Conservation (phyloP, 2,797 vertebrate species). For the Xenentodon cancila region DNA sequence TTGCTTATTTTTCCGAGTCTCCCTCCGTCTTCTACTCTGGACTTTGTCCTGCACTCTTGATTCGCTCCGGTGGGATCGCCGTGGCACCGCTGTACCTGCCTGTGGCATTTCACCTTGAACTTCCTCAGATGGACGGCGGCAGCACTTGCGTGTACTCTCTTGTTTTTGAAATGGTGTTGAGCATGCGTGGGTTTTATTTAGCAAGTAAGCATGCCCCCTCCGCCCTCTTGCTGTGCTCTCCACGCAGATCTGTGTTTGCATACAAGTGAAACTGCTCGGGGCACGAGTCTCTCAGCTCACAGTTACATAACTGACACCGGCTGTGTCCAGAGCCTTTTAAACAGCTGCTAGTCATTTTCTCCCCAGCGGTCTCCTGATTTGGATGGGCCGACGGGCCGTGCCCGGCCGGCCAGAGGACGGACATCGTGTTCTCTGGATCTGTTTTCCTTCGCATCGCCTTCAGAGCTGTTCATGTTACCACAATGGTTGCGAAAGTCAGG, state of each 20-base stretch:
- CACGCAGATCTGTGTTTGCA: constrained; percentile 44
- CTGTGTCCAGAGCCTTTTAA: constrained; percentile 44
- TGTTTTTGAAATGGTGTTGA: constrained; percentile 14
- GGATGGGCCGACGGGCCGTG: constrained; percentile 44
- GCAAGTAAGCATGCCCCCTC: constrained; percentile 31
- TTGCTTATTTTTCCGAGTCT: constrained; percentile 2
- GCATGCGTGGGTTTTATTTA: constrained; percentile 47
- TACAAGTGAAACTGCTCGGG: constrained; percentile 12
- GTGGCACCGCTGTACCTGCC: not conserved
- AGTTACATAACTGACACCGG: constrained; percentile 54
- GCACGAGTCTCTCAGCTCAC: constrained; percentile 5
- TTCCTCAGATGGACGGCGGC: constrained; percentile 25
- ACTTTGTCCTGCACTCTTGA: not conserved
- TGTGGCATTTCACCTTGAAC: constrained; percentile 25
- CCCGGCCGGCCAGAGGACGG: not conserved
- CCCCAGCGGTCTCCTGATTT: constrained; percentile 27
- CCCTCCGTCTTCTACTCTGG: not conserved
- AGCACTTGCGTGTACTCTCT: constrained; percentile 13
- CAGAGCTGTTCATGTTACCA: no score
- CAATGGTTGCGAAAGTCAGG: no score
- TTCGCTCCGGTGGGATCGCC: no score
- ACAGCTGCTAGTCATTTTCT: constrained; percentile 51
- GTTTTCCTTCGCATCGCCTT: not conserved
- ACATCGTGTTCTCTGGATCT: not conserved
- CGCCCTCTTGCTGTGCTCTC: not conserved